Evolutionary conservation across 2,797 vertebrate species (phyloP).

Genomic region (Urosaurus nigricauda): DNA sequence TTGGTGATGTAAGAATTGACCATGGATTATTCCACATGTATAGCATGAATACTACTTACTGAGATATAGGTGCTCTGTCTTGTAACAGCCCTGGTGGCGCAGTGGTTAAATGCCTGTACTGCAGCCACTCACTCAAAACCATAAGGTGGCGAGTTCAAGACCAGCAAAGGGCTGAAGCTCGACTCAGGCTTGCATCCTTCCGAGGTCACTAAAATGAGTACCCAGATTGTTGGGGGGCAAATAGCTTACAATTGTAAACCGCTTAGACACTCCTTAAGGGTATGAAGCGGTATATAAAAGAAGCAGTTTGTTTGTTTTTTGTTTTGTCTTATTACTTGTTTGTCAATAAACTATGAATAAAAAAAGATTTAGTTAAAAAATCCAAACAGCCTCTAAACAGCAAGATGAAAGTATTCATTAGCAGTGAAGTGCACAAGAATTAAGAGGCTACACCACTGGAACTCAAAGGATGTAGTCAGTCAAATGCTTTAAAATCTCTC

Average conservation of each 20-base stretch:
- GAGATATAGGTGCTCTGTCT: background rate
- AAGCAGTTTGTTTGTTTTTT: too few relatives aligned
- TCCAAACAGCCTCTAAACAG: background rate
- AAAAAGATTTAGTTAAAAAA: constrained; percentile 28
- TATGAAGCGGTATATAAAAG: too few relatives aligned
- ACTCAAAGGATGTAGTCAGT: background rate
- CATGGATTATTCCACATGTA: background rate
- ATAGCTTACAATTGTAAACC: too few relatives aligned
- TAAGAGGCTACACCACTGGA: constrained; percentile 17
- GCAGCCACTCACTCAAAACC: too few relatives aligned
- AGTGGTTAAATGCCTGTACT: too few relatives aligned
- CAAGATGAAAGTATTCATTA: constrained; percentile 1
- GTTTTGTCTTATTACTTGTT: constrained; percentile 14
- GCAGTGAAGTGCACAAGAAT: constrained; percentile 16
- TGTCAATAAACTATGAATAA: constrained; percentile 20
- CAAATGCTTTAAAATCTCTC: constrained; percentile 43
- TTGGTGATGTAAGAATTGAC: background rate
- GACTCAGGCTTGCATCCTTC: too few relatives aligned
- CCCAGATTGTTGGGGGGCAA: too few relatives aligned
- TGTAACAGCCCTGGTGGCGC: too few relatives aligned
- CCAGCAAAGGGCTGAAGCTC: too few relatives aligned
- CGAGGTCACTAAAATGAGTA: too few relatives aligned
- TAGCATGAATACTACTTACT: background rate
- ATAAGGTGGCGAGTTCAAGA: too few relatives aligned
- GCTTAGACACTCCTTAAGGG: too few relatives aligned